Percentiles rank a stretch among this genome's conserved stretches.
These are phyloP conservation scores for Lepetodrilus schrolli DNA, from an alignment of 2,888 invertebrate species.

Conservation along the genomic window DNA sequence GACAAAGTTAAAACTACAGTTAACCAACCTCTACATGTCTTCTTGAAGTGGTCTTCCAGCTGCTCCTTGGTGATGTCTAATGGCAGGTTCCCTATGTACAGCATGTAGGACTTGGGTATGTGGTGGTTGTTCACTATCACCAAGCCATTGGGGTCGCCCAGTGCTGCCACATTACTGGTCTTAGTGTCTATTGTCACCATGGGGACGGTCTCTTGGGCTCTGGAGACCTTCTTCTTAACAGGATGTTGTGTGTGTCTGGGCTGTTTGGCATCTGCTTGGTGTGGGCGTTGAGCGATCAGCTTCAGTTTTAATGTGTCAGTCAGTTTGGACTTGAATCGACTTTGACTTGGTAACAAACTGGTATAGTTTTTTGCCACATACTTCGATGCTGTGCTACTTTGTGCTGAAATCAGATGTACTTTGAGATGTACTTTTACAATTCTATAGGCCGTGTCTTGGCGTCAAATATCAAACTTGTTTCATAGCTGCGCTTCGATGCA, in stretches of 20 bases:
- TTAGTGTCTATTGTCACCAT: neutral
- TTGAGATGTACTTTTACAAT: too few species aligned
- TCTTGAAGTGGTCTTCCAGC: conserved; percentile 67
- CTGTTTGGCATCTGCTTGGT: neutral
- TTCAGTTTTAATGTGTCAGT: conserved; percentile 27
- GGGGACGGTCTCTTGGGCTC: neutral
- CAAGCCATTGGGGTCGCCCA: neutral
- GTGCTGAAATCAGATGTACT: too few species aligned
- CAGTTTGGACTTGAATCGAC: conserved; percentile 11
- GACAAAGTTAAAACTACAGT: neutral
- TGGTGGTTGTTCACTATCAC: conserved; percentile 20
- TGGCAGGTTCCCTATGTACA: conserved; percentile 70
- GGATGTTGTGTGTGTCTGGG: neutral
- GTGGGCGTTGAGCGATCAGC: conserved; percentile 2
- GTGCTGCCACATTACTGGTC: neutral
- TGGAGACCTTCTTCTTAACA: neutral
- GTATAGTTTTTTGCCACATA: too few species aligned
- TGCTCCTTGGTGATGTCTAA: conserved; percentile 63
- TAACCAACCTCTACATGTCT: conserved; percentile 53
- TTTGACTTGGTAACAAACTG: too few species aligned
- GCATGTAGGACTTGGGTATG: conserved; percentile 57
- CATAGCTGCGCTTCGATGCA: too few species aligned
- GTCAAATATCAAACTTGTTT: too few species aligned
- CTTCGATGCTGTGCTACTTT: too few species aligned
- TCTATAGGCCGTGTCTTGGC: too few species aligned